Evolutionary conservation across 64 coral and sea anemone species (phyloP).

Genomic region (Stylophora pistillata): DNA sequence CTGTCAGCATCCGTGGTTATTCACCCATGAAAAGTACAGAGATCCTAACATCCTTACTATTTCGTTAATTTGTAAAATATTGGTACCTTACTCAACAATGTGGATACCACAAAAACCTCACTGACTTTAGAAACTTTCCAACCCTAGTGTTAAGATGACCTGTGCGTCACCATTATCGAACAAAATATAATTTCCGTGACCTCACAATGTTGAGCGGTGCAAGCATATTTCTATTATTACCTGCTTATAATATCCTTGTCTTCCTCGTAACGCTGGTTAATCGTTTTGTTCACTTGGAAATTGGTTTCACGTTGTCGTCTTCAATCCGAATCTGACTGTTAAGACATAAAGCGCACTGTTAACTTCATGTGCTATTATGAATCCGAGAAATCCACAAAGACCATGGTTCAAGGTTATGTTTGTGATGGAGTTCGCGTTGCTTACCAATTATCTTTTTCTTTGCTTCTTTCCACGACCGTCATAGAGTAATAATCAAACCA

Average conservation of each 20-base stretch:
- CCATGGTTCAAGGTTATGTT: not conserved
- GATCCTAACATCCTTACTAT: not conserved
- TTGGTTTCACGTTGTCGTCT: constrained; percentile 10
- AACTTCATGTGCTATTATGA: not conserved
- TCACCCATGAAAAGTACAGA: not conserved
- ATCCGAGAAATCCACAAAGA: not conserved
- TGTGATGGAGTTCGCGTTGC: not conserved
- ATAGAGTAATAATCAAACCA: constrained; percentile 97
- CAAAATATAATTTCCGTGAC: not conserved
- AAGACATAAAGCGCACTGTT: not conserved
- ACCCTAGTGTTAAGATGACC: not conserved
- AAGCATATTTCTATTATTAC: not conserved
- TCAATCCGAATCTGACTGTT: constrained; percentile 63
- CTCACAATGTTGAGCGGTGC: not conserved
- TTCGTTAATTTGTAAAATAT: not conserved
- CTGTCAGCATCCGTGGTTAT: not conserved
- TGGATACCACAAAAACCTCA: not conserved
- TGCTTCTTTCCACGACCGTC: constrained; percentile 55
- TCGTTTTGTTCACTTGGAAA: constrained; percentile 21
- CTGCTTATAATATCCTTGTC: not conserved
- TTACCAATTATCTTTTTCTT: constrained; percentile 92
- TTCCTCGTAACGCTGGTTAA: not conserved
- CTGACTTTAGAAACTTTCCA: not conserved
- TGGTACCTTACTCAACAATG: not conserved
- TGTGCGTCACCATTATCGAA: not conserved